A percentile compares a stretch with the other conserved stretches of the same genome.
phyloP scores from a whole-genome alignment of 2,888 invertebrate species.

The Resseliella maxima region DNA sequence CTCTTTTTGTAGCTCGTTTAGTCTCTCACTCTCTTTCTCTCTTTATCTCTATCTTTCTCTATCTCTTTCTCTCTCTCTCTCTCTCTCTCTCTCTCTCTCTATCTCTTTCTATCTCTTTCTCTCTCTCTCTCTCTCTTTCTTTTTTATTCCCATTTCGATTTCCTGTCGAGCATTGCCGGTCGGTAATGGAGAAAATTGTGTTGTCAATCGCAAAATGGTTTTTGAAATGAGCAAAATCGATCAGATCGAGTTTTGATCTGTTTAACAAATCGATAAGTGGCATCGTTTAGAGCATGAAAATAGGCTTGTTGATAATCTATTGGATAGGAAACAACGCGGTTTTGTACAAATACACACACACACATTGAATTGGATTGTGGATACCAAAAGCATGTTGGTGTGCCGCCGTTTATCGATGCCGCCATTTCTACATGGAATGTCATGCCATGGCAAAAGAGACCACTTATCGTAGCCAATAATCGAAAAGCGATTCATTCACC shows the following conservation, averaged over 20 bases:
- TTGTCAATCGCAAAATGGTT: background rate
- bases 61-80: no score
- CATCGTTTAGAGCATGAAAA: slow-evolving; percentile 5
- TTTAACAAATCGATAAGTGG: background rate
- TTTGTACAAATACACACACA: background rate
- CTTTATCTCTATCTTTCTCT: no score
- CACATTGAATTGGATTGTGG: background rate
- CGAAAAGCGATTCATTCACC: slow-evolving; percentile 43
- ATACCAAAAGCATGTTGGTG: background rate
- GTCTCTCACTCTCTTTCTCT: no score
- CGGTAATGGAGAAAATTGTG: background rate
- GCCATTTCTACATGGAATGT: background rate
- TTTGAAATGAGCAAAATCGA: background rate
- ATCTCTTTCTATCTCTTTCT: no score
- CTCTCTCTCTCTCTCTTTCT: no score
- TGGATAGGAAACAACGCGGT: background rate
- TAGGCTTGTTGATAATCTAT: background rate
- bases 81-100: no score
- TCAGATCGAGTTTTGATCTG: background rate
- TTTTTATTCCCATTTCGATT: no score
- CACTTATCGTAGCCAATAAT: slow-evolving; percentile 23
- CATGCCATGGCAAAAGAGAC: background rate
- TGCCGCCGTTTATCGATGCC: background rate
- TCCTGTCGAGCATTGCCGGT: no score
- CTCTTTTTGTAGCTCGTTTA: no score